phyloP scores from a whole-genome alignment of 37 sponge, comb jelly and placozoan genomes.

The Oscarella lobularis region DNA sequence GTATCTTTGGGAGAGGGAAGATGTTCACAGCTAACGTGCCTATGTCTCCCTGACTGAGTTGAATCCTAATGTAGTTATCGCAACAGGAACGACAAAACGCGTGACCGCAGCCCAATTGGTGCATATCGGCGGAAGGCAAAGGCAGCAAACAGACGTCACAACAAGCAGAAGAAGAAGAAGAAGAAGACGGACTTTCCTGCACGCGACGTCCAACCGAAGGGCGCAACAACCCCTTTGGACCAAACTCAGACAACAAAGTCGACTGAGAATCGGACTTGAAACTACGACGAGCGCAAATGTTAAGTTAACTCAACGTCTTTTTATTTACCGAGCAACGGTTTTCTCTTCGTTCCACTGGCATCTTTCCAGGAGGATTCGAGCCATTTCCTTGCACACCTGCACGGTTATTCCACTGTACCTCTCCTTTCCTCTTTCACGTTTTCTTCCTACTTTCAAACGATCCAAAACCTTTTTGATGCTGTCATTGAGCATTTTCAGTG shows the following conservation, averaged over 20 bases:
- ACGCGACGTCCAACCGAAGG: too few relatives aligned
- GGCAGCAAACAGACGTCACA: neutral
- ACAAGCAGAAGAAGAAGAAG: neutral
- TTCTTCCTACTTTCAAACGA: neutral
- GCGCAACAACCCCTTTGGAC: neutral
- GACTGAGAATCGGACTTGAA: neutral
- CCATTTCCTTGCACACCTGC: neutral
- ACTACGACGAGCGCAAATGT: too few relatives aligned
- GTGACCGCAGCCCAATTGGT: conserved; percentile 47
- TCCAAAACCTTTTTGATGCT: neutral
- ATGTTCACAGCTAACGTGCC: conserved; percentile 9
- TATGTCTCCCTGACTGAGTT: conserved; percentile 19
- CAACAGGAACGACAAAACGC: conserved; percentile 47
- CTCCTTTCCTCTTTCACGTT: neutral
- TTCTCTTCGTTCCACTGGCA: neutral
- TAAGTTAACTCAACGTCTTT: neutral
- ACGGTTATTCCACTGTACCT: neutral
- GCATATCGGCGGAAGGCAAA: neutral
- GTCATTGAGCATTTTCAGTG: neutral
- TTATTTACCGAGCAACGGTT: neutral
- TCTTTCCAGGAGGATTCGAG: neutral
- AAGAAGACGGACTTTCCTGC: too few relatives aligned
- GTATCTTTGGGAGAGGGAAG: neutral
- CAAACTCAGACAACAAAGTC: neutral
- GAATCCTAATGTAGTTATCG: conserved; percentile 19